Percentiles rank a stretch among this genome's conserved stretches.
Evolutionary conservation across 2,113 vertebrate species (phyloP).

Genomic region (Ivindomyrus marchei): DNA sequence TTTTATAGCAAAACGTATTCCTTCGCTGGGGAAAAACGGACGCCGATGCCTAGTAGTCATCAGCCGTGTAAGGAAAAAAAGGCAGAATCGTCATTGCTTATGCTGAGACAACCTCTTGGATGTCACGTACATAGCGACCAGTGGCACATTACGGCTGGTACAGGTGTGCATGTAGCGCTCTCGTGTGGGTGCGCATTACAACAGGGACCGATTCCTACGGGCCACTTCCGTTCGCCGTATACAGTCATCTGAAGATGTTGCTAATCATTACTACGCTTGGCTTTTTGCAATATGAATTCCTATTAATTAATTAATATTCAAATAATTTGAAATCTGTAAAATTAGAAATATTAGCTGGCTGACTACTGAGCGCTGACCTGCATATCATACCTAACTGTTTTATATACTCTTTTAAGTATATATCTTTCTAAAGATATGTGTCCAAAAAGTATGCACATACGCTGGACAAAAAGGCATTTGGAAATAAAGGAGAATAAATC

Average conservation of each 20-base stretch:
- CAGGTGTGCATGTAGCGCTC: constrained; percentile 6
- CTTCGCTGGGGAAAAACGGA: not conserved
- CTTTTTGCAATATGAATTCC: not conserved
- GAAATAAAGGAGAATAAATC: not conserved
- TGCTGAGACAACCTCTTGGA: not conserved
- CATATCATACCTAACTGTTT: not conserved
- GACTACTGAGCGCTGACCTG: not conserved
- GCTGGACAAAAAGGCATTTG: not conserved
- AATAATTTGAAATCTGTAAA: not conserved
- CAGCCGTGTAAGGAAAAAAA: not conserved
- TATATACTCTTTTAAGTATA: not conserved
- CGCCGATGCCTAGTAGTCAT: not conserved
- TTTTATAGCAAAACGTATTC: not conserved
- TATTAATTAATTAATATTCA: not conserved
- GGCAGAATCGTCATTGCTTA: not conserved
- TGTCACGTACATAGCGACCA: not conserved
- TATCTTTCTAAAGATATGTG: not conserved
- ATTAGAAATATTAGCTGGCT: not conserved
- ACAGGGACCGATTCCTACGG: not conserved
- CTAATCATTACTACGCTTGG: not conserved
- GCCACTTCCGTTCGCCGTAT: not conserved
- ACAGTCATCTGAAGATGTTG: not conserved
- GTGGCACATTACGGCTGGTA: not conserved
- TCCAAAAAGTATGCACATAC: not conserved
- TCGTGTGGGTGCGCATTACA: constrained; percentile 7